Base-by-base conservation (phyloP, 2,797 vertebrate species). In the Bucorvus abyssinicus region DNA sequence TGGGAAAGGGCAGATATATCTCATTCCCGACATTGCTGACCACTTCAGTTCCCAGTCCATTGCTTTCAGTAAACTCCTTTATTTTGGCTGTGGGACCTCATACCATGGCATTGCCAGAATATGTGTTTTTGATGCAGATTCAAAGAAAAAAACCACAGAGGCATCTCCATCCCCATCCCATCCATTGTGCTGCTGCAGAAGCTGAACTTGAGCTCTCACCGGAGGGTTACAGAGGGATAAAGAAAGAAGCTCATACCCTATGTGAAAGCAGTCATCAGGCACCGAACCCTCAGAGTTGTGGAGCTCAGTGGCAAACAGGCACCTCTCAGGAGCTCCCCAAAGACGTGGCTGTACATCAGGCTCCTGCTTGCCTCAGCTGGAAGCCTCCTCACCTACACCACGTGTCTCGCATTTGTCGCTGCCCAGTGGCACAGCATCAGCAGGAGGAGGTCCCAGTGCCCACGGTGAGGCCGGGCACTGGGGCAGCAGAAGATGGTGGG, bases 391-490 rank as follows among this genome's bases (percentile, higher is more conserved):
- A 23, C 17, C 17, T 12, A 40, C 57, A 4, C 18, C 12, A 15
- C 32, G 24, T 17, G 18, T 9, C 53, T 81, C 3, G 0, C 27
- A 18, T 38, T 73, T 7, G 0, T 57, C 1, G 2, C 42, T 45
- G 16, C 29, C 40, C 0, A 0, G 30, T 30, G 80, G 26, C 44
- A 68, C 55, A 27, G 21, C 34, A 29, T 16, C 40, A 32, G 24
- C 0, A 0, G 13, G 34, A 59, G 24, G 27, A 84, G n/a, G 30
- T n/a, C 50, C 29, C 55, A 24, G 36, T 22, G 38, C 14, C 42
- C 52, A 10, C 0, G 5, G 44, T 9, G 34, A 74, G 23, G n/a
- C 30, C 10, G 4, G n/a, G 44, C 32, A 8, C 29, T 29, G 17
- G 26, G 7, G 11, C 42, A 69, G 40, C 36, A 60, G n/a, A 45